Base-by-base conservation (phyloP, 2,113 vertebrate species). In the Eira barbara region DNA sequence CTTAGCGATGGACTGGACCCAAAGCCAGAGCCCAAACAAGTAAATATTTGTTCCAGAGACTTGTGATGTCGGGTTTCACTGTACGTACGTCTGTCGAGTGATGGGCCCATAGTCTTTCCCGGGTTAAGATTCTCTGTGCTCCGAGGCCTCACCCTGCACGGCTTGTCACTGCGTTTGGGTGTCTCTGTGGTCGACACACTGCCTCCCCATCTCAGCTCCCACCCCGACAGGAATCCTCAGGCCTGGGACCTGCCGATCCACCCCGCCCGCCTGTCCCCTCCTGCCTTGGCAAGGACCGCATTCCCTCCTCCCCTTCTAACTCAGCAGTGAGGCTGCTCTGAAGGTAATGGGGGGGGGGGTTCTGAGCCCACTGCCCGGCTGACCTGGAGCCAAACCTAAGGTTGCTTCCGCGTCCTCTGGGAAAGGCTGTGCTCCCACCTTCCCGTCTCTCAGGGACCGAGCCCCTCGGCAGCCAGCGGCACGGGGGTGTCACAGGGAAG, bases 21-120 rank as follows among this genome's bases (percentile, higher is more conserved):
- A 61, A 67, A 94, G n/a, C 67, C 83, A 45, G 80, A 34, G 63
- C 59, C 13, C 73, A 49, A 86, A 55, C 88, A 90, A 74, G 81
- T 82, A 86, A 78, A 89, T 95, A 74, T 89, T 96, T 95, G 91
- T 97, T 86, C 79, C 55, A 55, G 93, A 96, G 93, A 97, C 65
- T n/a, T 61, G 93, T 12, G 79, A 94, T 69, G 95, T 67, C 83
- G 65, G 6, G 73, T 95, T 92, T 82, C 89, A 69, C 67, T 74
- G 83, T 95, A 47, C 94, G 84, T 83, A 73, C 84, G 79, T 87
- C 31, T 90, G 87, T 87, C n/a, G 55, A 4, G 2, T 49, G 91
- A 67, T 61, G 42, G 84, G 69, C 94, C 6, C 52, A 63, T 94
- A 74, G 83, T 96, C 95, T 73, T 6, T 45, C 52, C 87, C 39